Conservation (phyloP, 2,888 invertebrate species). For the Latheticus oryzae region DNA sequence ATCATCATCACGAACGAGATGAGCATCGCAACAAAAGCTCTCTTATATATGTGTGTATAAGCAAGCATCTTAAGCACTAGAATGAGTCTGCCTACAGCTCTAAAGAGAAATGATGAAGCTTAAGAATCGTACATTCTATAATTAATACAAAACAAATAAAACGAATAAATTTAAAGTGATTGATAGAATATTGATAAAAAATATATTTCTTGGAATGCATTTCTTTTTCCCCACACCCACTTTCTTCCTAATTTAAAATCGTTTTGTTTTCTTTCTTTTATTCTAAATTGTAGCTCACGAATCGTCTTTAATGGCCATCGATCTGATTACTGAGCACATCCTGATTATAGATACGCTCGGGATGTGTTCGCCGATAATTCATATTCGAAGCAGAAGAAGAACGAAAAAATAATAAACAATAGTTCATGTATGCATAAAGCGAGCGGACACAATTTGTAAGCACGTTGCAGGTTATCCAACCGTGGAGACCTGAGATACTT, state of each 20-base stretch:
- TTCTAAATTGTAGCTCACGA: constrained; percentile 32
- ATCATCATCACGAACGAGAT: constrained; percentile 27
- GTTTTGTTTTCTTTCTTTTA: constrained; percentile 2
- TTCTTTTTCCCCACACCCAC: background rate
- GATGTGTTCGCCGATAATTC: constrained; percentile 61
- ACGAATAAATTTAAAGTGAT: no score
- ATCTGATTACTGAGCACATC: constrained; percentile 28
- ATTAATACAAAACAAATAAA: no score
- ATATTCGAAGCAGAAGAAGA: constrained; percentile 56
- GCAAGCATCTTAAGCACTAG: constrained; percentile 22
- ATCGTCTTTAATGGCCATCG: constrained; percentile 33
- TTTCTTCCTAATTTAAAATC: constrained; percentile 23
- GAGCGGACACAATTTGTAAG: constrained; percentile 62
- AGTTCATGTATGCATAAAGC: constrained; percentile 63
- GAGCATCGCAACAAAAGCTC: constrained; percentile 27
- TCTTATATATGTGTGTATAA: constrained; percentile 9
- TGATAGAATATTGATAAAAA: no score
- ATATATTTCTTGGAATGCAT: background rate
- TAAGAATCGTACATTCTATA: no score
- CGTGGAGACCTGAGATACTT: constrained; percentile 60
- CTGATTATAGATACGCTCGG: constrained; percentile 47
- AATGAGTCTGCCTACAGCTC: constrained; percentile 22
- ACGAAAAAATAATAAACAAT: constrained; percentile 61
- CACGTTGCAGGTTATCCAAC: constrained; percentile 58
- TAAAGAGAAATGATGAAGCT: no score